Base-by-base conservation (phyloP, 2,113 vertebrate species). In the Climacteris rufus region DNA sequence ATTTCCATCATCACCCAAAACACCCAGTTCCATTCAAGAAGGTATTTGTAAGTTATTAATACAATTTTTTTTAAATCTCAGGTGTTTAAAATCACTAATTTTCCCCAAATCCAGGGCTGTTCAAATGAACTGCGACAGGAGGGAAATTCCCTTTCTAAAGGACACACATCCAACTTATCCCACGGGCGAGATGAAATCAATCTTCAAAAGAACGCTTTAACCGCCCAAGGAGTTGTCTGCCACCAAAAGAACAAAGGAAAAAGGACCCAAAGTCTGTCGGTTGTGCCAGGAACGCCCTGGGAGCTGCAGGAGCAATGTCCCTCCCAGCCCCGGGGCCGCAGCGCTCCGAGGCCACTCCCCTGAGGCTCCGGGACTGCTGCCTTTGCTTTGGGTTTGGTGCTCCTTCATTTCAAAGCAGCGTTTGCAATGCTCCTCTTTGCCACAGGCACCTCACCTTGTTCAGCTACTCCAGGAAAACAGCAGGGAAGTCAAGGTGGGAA, bases 91-190 rank as follows among this genome's bases (percentile, higher is more conserved):
- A 33, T 31, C 24, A 25, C 40, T 49, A 7, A 30, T 37, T 59
- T 35, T 75, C n/a, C 23, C 6, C 31, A 59, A 53, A 39, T 50
- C 33, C 60, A 40, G n/a, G 28, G 23, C 39, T 52, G 22, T 11
- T 42, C 42, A 11, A 42, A 42, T 13, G 42, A 42, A 42, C 42
- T n/a, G n/a, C n/a, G n/a, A n/a, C 1, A 2, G 30, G 30, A 84
- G 8, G 17, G 27, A 79, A 60, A 39, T 28, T 19, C 52, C 35
- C 35, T 54, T 78, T 23, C 18, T 28, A 23, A 74, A 56, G 22
- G 20, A 22, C 25, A 40, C 19, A 27, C 0, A 0, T 19, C 35
- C 31, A 47, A 14, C 10, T 52, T 27, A 45, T n/a, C n/a, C n/a
- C n/a, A 23, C 20, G 8, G 7, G 15, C 4, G 35, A 54, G 33